Conservation (phyloP, 2,888 invertebrate species). For the Drosophila lacicola region DNA sequence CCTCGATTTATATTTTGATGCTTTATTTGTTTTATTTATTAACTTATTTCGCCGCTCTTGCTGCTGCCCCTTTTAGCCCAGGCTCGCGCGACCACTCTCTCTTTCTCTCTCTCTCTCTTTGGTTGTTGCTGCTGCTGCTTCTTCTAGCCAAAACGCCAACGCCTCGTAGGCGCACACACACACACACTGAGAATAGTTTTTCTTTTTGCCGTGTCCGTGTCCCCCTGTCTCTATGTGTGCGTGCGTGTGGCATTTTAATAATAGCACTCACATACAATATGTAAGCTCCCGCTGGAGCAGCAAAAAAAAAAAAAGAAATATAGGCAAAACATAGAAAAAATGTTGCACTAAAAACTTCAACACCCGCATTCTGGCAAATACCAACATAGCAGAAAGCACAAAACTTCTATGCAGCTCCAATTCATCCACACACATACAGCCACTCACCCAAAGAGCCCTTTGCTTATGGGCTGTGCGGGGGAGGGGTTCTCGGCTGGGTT, state of each 20-base stretch:
- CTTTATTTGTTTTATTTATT: constrained; percentile 72
- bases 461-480: constrained; percentile 6
- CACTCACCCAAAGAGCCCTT: constrained; percentile 39
- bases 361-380: constrained; percentile 73
- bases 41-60: constrained; percentile 35
- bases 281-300: constrained; percentile 77
- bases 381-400: constrained; percentile 70
- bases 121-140: constrained; percentile 30
- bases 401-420: constrained; percentile 65
- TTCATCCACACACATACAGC: constrained; percentile 25
- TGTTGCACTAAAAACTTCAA: constrained; percentile 79
- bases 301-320: constrained; percentile 13
- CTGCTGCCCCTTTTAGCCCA: constrained; percentile 14
- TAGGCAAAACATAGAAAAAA: constrained; percentile 52
- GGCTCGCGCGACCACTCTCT: constrained; percentile 2
- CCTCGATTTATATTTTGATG: constrained; percentile 57
- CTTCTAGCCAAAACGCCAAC: constrained; percentile 69
- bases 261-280: constrained; percentile 62
- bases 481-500: constrained; percentile 23
- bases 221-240: constrained; percentile 22
- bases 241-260: constrained; percentile 68
- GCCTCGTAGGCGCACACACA: constrained; percentile 59
- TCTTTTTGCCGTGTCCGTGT: constrained; percentile 32
- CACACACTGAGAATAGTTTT: constrained; percentile 52
- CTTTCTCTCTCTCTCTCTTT: constrained; percentile 15